A percentile compares a stretch with the other conserved stretches of the same genome.
These are phyloP conservation scores for Drosophila bipectinata DNA, from an alignment of 1,140 invertebrate genomes.

Conservation along the genomic window DNA sequence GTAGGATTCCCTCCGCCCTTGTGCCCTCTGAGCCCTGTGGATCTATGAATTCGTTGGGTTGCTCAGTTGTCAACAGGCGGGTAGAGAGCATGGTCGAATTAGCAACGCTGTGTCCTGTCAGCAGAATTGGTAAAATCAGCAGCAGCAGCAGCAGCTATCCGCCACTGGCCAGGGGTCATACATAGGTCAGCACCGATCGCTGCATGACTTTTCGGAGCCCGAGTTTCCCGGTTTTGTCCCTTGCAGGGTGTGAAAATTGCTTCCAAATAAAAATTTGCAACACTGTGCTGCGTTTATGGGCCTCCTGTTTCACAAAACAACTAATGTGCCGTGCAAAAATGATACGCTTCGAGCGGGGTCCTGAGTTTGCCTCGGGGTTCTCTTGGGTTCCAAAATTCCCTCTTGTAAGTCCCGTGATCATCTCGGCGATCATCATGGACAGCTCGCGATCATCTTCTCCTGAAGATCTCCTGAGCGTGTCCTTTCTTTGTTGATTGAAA, in stretches of 20 bases:
- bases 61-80: conserved; percentile 57
- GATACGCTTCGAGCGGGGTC: conserved; percentile 50
- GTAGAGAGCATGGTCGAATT: conserved; percentile 44
- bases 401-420: conserved; percentile 44
- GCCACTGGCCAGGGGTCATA: conserved; percentile 45
- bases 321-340: conserved; percentile 74
- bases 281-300: conserved; percentile 53
- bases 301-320: conserved; percentile 48
- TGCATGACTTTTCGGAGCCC: conserved; percentile 38
- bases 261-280: conserved; percentile 83
- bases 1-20: conserved; percentile 2
- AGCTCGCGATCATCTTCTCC: conserved; percentile 56
- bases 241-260: conserved; percentile 79
- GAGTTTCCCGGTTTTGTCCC: conserved; percentile 27
- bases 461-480: conserved; percentile 44
- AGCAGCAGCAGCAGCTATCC: conserved; percentile 25
- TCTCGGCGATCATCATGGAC: conserved; percentile 65
- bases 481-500: conserved; percentile 57
- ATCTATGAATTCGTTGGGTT: conserved; percentile 3
- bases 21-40: conserved; percentile 2
- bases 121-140: conserved; percentile 35
- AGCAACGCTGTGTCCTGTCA: conserved; percentile 76
- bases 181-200: conserved; percentile 33
- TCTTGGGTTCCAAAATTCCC: conserved; percentile 21
- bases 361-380: conserved; percentile 13